These are phyloP conservation scores for Torymus texanus DNA, from an alignment of 2,888 invertebrate species.

Conservation along the genomic window DNA sequence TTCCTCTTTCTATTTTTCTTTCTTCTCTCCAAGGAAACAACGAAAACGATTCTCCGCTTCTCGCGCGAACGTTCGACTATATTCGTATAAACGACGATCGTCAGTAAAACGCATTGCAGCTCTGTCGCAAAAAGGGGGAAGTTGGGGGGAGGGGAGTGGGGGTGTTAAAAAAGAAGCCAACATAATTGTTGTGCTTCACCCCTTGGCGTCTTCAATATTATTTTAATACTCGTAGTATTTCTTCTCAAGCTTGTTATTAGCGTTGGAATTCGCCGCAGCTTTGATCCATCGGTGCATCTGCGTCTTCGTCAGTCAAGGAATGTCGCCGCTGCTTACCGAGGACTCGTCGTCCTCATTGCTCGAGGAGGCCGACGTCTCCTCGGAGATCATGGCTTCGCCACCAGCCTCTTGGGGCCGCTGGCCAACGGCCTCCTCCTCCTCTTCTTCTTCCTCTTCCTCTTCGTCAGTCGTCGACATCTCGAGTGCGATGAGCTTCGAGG, in stretches of 20 bases:
- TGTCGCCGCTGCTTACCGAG: conserved; percentile 71
- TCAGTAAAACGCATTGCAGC: conserved; percentile 27
- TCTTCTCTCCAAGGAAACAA: not conserved
- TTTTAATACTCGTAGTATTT: conserved; percentile 48
- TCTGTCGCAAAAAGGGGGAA: no score
- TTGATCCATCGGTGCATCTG: conserved; percentile 51
- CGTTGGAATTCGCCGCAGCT: not conserved
- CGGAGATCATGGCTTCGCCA: conserved; percentile 83
- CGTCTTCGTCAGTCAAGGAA: conserved; percentile 64
- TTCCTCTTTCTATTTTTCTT: no score
- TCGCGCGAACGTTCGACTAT: not conserved
- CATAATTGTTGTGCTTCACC: no score
- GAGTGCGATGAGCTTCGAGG: conserved; percentile 71
- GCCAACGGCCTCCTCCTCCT: conserved; percentile 75
- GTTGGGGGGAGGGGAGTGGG: no score
- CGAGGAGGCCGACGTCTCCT: conserved; percentile 72
- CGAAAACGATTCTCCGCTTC: conserved; percentile 4
- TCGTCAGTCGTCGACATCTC: conserved; percentile 58
- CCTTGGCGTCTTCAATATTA: no score
- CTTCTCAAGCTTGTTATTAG: conserved; percentile 26
- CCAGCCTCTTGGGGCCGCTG: conserved; percentile 82
- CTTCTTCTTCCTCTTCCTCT: conserved; percentile 54
- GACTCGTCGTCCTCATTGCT: conserved; percentile 74
- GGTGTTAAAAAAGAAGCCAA: no score
- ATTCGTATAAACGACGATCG: not conserved